phyloP scores from a whole-genome alignment of 2,797 vertebrate species.

The Limnodromus scolopaceus region DNA sequence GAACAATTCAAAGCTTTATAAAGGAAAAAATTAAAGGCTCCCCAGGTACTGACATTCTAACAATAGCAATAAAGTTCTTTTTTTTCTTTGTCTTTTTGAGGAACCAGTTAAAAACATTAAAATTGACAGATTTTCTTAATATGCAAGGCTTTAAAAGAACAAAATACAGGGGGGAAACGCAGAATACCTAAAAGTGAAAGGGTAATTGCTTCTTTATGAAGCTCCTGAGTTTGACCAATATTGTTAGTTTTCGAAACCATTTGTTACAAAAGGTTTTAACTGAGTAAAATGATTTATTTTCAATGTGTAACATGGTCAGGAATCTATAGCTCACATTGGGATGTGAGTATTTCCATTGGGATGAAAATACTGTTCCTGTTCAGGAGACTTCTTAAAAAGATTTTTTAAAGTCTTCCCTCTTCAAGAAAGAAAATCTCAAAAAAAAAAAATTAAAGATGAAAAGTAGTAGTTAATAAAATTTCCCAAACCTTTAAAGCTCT shows the following conservation, averaged over 20 bases:
- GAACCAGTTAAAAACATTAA: conserved; percentile 18
- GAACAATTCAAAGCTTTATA: conserved; percentile 31
- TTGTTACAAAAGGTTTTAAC: neutral
- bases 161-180: neutral
- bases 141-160: conserved; percentile 5
- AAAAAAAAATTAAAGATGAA: neutral
- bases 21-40: conserved; percentile 40
- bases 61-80: neutral
- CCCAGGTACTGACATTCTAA: conserved; percentile 50
- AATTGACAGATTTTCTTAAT: conserved; percentile 23
- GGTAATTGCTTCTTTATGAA: conserved; percentile 1
- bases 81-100: neutral
- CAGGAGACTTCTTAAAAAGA: neutral
- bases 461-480: neutral
- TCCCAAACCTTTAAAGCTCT: neutral
- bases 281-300: neutral
- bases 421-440: neutral
- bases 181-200: conserved; percentile 22
- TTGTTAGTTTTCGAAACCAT: neutral
- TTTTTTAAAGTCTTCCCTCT: neutral
- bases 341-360: neutral
- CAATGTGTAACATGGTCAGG: neutral
- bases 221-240: neutral
- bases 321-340: neutral
- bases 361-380: neutral